phyloP scores from a whole-genome alignment of 1,140 invertebrate genomes.

The Drosophila takahashii region DNA sequence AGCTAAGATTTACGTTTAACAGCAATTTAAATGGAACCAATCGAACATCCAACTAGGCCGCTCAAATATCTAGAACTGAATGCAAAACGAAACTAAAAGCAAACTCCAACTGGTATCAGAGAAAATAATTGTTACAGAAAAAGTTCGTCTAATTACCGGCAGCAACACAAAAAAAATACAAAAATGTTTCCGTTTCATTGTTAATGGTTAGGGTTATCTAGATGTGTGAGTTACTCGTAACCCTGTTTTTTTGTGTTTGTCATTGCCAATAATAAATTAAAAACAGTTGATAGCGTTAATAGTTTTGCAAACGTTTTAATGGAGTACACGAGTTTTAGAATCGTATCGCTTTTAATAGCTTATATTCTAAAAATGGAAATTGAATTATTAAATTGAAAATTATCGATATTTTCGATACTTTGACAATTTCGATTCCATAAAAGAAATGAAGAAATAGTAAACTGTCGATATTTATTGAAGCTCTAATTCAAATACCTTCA shows the following conservation, averaged over 20 bases:
- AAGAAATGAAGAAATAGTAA: too few species aligned
- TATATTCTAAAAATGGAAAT: too few species aligned
- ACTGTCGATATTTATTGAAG: too few species aligned
- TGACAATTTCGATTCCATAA: too few species aligned
- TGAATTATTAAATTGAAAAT: too few species aligned
- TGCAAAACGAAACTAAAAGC: slow-evolving; percentile 1
- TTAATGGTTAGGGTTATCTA: slow-evolving; percentile 17
- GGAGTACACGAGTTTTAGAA: not conserved
- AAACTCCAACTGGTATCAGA: slow-evolving; percentile 5
- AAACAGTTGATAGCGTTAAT: slow-evolving; percentile 10
- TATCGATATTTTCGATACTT: too few species aligned
- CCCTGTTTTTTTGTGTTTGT: slow-evolving; percentile 15
- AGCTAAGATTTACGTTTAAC: not conserved
- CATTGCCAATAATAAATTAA: slow-evolving; percentile 37
- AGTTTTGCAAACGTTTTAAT: slow-evolving; percentile 5
- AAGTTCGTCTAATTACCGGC: slow-evolving; percentile 28
- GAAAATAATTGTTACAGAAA: slow-evolving; percentile 36
- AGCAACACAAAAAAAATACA: not conserved
- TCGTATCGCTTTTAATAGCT: not conserved
- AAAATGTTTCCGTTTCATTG: slow-evolving; percentile 41
- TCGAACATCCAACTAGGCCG: not conserved
- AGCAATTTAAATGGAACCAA: not conserved
- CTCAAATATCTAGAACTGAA: slow-evolving; percentile 1
- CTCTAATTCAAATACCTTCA: too few species aligned
- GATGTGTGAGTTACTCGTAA: slow-evolving; percentile 23